phyloP scores from a whole-genome alignment of 2,888 invertebrate species.

The Xestobium rufovillosum region DNA sequence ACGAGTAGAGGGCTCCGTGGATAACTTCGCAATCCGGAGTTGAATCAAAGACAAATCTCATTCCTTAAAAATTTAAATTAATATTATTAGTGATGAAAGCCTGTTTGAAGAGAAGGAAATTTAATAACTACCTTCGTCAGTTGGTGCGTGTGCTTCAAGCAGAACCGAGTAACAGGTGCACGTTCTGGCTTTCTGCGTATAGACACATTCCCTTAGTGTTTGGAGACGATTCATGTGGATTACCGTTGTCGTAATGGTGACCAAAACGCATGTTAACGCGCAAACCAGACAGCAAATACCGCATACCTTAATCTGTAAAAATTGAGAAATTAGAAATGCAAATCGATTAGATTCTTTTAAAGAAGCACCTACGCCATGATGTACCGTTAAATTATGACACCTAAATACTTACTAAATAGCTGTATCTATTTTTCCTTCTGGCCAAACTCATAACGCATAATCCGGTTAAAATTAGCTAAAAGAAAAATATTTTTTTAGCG shows the following conservation, averaged over 20 bases:
- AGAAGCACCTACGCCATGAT: too few relatives aligned
- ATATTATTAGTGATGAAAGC: neutral
- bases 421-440: slow-evolving; percentile 74
- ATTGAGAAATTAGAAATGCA: slow-evolving; percentile 14
- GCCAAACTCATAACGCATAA: slow-evolving; percentile 81
- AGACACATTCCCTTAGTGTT: slow-evolving; percentile 79
- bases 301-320: slow-evolving; percentile 74
- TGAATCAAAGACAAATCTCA: slow-evolving; percentile 76
- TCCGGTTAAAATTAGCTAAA: slow-evolving; percentile 77
- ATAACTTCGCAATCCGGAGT: slow-evolving; percentile 86
- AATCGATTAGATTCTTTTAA: too few relatives aligned
- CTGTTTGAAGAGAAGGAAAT: too few relatives aligned
- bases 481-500: slow-evolving; percentile 24
- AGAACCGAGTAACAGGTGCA: slow-evolving; percentile 73
- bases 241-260: slow-evolving; percentile 84
- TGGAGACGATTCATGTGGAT: slow-evolving; percentile 87
- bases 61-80: slow-evolving; percentile 45
- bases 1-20: slow-evolving; percentile 82
- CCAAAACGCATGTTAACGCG: slow-evolving; percentile 78
- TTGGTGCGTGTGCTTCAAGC: slow-evolving; percentile 56
- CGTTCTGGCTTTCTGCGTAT: slow-evolving; percentile 69
- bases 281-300: slow-evolving; percentile 82
- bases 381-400: too few relatives aligned
- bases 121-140: slow-evolving; percentile 50
- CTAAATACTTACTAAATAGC: slow-evolving; percentile 77